Evolutionary conservation across 2,888 invertebrate species (phyloP), one percentile per base, ranked within the genome.

Genomic region (Mesorhabditis sp.): DNA sequence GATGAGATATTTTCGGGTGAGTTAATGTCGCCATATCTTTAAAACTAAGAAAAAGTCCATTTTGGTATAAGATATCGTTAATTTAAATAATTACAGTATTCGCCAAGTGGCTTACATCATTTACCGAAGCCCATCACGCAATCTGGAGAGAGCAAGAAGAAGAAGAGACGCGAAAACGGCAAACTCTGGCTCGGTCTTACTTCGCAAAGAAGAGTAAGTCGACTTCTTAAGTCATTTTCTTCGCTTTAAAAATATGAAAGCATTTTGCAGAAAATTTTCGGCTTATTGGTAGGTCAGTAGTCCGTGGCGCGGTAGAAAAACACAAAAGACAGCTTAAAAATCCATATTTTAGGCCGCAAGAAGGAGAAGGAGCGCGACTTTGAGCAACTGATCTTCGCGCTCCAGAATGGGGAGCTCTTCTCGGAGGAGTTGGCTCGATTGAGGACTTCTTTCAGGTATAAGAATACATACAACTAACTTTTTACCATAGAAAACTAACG

Each of bases 341-440:
- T n/a, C 63, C 1, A 13, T 13, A 2, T 2, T 50, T 50, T n/a
- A 50, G 58, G 58, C n/a, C 58, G 58, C 7, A 50, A 72, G 44
- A 72, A 74, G 13, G 72, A 79, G 64, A 79, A 80, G 66, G 82
- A 79, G 50, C 76, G 80, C 62, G 84, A 85, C 70, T 84, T 84
- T 70, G 84, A 84, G 65, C 76, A 80, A 58, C 67, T 85, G 58
- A 81, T 85, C 61, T 74, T 74, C 64, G 85, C 83, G 15, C 79
- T 85, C 5, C 84, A 84, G 69, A 79, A 75, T n/a, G 85, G 85
- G n/a, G 85, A 85, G 68, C 74, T 85, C 42, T 85, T 85, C 77
- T 79, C 80, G 43, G 85, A 85, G 62, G 85, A 85, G 62, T 74
- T 85, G 67, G 74, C 75, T 10, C 72, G 85, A n/a, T 76, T 85